Base-by-base conservation (phyloP, 2,113 vertebrate species). In the Myotis brandtii region DNA sequence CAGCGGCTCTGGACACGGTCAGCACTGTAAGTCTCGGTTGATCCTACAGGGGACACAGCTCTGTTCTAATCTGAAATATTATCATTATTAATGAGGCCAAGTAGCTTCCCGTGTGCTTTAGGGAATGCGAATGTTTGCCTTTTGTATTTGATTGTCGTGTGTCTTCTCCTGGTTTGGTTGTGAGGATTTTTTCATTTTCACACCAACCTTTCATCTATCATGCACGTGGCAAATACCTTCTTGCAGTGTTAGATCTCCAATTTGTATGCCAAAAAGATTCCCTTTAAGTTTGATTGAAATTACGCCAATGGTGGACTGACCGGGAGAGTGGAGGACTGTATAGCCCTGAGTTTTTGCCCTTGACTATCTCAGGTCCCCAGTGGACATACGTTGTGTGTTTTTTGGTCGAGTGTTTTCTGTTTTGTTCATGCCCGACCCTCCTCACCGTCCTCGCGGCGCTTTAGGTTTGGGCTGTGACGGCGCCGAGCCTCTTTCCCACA, bases 371-470 rank as follows among this genome's bases (percentile, higher is more conserved):
- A 1, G 21, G 69, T 13, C 37, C 30, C 67, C 37, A 9, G 37
- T 2, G 56, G 14, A 25, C 20, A 12, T 3, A 25, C 1, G 9
- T 1, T 4, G 43, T 20, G 3, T 37, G 17, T 34, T 9, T 50
- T 34, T 46, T 34, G 46, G 23, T 52, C 11, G 30, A 46, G 20
- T 17, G 6, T 43, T 43, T 21, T 34, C 54, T 54, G 0, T 82
- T 52, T 54, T 0, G 5, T 43, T 66, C 69, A 3, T 17, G 1
- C 23, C 30, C 56, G 9, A 18, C 16, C 25, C 32, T 54, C 34
- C 21, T 34, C 1, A 16, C 6, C 0, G 0, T 66, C 34, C 34
- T 56, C 12, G 27, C 13, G 2, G 46, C 0, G 4, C 72, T 27
- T 10, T 4, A 32, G 8, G 14, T 8, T 32, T 23, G n/a, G 25